These are phyloP conservation scores for Otolemur crassicaudatus DNA, from an alignment of 2,797 vertebrate genomes.

Conservation along the genomic window DNA sequence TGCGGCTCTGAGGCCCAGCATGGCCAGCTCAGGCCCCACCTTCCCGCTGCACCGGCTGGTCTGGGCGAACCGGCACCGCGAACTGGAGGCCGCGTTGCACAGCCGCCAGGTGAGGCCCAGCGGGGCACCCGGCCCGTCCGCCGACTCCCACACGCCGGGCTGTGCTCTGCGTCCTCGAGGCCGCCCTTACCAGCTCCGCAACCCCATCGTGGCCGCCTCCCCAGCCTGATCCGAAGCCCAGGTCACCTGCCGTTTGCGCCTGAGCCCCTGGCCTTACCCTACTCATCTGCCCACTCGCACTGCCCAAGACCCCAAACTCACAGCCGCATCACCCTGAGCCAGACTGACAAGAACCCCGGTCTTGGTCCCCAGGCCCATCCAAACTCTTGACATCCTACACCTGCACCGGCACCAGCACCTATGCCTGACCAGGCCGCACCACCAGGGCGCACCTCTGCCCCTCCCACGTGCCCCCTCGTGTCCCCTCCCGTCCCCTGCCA, in stretches of 20 bases:
- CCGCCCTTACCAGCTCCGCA: background rate
- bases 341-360: background rate
- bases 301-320: background rate
- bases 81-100: slow-evolving; percentile 94
- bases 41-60: slow-evolving; percentile 94
- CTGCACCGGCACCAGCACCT: background rate
- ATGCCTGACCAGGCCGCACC: background rate
- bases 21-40: slow-evolving; percentile 84
- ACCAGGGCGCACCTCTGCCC: background rate
- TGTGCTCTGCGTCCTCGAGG: background rate
- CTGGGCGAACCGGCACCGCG: slow-evolving; percentile 95
- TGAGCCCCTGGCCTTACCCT: background rate
- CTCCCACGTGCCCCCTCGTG: background rate
- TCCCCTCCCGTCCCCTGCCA: background rate
- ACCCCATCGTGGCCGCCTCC: background rate
- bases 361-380: background rate
- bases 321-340: background rate
- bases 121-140: background rate
- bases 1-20: slow-evolving; percentile 77
- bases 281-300: background rate
- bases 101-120: slow-evolving; percentile 90
- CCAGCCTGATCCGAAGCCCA: background rate
- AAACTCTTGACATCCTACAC: background rate
- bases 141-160: background rate
- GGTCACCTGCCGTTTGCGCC: background rate